Base-by-base conservation (phyloP, 1,140 invertebrate genomes). In the Aphelenchoides avenae region DNA sequence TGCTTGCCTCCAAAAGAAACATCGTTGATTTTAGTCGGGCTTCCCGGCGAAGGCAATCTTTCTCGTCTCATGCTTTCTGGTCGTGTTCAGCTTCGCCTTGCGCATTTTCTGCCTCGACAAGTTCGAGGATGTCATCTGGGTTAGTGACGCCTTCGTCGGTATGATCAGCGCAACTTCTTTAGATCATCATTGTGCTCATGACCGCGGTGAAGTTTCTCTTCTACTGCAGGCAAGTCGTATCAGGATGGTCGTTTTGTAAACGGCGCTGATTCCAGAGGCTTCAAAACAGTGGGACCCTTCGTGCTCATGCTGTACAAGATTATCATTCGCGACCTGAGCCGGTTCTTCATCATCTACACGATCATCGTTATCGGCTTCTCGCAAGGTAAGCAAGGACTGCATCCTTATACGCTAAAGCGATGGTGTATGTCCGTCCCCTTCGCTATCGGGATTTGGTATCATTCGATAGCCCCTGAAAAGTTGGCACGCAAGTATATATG, bases 261-360 rank as follows among this genome's bases (percentile, higher is more conserved):
- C 61, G 13, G 20, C 3, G 5, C 42, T 3, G 4, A 18, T 62
- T 61, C 44, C 46, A 61, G 59, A 15, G 59, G 59, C 20, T 61
- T 61, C 27, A 61, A 61, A 57, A 70, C 90, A 0, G 90, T 96
- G 0, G 92, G 92, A 0, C 92, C 92, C 6, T 96, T 96, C 84
- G 92, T 97, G 5, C 89, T 95, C 42, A 98, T 97, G 92, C 92
- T 98, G 61, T 97, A 98, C 79, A 84, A 91, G 64, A 98, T 98
- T 89, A 87, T 98, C 18, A 87, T 88, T 82, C 89, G 90, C 58
- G 93, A 98, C 81, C 78, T 98, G 13, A 80, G 95, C 5, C 83
- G 92, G 66, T 98, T 97, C 79, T 90, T 93, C 39, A 88, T 87
- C 26, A 97, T 98, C 70, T 97, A 96, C 77, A 80, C 90, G 37